These are phyloP conservation scores for Irena cyanogastra DNA, from an alignment of 2,113 vertebrate species.

Conservation along the genomic window DNA sequence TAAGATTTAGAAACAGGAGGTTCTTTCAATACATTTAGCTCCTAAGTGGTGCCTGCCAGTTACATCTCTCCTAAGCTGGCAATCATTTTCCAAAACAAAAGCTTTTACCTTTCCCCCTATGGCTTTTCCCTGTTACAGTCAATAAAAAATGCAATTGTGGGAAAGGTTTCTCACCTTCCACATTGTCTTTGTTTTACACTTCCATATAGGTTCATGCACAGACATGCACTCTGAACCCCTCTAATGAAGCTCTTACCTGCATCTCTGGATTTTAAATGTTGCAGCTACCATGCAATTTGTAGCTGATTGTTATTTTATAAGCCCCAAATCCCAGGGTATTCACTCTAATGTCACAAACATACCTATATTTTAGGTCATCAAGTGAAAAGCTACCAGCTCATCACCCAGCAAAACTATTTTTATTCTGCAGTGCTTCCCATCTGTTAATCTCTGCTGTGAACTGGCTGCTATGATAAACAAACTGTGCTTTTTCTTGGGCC, in stretches of 20 bases:
- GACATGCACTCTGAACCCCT: background rate
- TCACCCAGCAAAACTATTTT: background rate
- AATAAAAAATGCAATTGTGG: background rate
- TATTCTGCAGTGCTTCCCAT: background rate
- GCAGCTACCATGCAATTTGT: background rate
- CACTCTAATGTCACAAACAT: background rate
- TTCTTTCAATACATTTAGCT: background rate
- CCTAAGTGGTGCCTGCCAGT: background rate
- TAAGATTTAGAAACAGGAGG: background rate
- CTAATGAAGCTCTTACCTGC: background rate
- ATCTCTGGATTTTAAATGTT: background rate
- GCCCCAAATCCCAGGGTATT: background rate
- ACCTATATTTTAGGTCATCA: background rate
- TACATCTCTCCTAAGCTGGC: background rate
- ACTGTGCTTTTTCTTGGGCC: background rate
- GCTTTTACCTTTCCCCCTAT: constrained; percentile 3
- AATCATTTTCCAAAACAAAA: constrained; percentile 7
- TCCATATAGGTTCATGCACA: background rate
- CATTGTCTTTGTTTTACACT: background rate
- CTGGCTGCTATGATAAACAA: background rate
- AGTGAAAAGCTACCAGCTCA: background rate
- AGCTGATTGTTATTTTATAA: background rate
- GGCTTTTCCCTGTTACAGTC: background rate
- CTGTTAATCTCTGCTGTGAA: constrained; percentile 4
- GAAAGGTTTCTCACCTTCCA: background rate